Conservation (phyloP, 2,797 vertebrate genomes). For the Paedocypris micromegethes region DNA sequence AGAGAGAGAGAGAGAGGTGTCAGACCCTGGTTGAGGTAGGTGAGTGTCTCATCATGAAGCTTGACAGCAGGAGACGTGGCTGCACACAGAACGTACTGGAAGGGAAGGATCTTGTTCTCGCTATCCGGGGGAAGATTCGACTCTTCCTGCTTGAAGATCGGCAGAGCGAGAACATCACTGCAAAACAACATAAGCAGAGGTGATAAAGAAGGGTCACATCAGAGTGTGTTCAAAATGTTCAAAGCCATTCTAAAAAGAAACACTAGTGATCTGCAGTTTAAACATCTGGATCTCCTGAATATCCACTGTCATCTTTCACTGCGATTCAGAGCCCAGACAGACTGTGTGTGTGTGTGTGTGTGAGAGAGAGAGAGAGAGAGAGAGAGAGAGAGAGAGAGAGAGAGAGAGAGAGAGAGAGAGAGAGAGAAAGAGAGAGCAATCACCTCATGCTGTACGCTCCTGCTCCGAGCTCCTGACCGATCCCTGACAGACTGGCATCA, state of each 20-base stretch:
- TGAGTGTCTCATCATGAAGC: slow-evolving; percentile 95
- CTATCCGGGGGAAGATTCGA: slow-evolving; percentile 86
- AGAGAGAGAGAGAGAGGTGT: too few relatives aligned
- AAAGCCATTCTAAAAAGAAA: too few relatives aligned
- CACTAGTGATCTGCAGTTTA: too few relatives aligned
- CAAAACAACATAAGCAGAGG: not conserved
- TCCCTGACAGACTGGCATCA: slow-evolving; percentile 94
- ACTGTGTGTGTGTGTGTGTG: not conserved
- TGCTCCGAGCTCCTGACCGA: slow-evolving; percentile 93
- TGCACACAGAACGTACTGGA: slow-evolving; percentile 95
- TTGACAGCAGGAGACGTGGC: slow-evolving; percentile 96
- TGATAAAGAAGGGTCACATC: not conserved
- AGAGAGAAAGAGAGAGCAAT: not conserved
- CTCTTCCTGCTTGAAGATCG: slow-evolving; percentile 98
- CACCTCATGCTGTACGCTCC: slow-evolving; percentile 99
- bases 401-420: not conserved
- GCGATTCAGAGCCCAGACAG: too few relatives aligned
- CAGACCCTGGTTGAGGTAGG: slow-evolving; percentile 97
- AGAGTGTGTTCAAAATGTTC: too few relatives aligned
- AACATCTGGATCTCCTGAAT: too few relatives aligned
- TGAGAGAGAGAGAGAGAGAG: not conserved
- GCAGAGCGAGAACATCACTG: slow-evolving; percentile 93
- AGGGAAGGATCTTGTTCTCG: slow-evolving; percentile 91
- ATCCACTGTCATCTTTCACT: too few relatives aligned
- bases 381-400: not conserved